phyloP scores from a whole-genome alignment of 2,888 invertebrate species.

The Cancer borealis region DNA sequence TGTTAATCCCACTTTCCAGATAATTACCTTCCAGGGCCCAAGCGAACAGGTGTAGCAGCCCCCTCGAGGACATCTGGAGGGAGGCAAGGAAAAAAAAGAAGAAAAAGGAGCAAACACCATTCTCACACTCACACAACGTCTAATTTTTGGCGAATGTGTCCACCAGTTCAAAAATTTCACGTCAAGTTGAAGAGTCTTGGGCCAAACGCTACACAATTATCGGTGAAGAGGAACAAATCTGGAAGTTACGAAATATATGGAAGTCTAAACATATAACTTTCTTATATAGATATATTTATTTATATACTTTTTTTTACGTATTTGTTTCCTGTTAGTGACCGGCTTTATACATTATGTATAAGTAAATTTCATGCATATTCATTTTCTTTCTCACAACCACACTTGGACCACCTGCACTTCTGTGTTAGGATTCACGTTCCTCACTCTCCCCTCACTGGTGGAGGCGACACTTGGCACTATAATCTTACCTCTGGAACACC shows the following conservation, averaged over 20 bases:
- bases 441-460: background rate
- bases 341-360: slow-evolving; percentile 9
- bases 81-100: background rate
- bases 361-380: background rate
- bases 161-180: background rate
- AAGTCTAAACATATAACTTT: slow-evolving; percentile 48
- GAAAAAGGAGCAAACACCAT: background rate
- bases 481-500: background rate
- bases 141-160: background rate
- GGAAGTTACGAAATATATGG: slow-evolving; percentile 44
- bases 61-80: background rate
- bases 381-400: background rate
- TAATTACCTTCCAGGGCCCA: background rate
- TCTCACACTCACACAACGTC: slow-evolving; percentile 24
- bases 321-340: slow-evolving; percentile 3
- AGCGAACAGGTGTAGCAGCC: background rate
- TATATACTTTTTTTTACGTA: slow-evolving; percentile 20
- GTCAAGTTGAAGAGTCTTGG: slow-evolving; percentile 28
- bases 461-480: background rate
- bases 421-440: background rate
- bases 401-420: background rate
- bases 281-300: background rate
- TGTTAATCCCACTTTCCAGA: slow-evolving; percentile 5
- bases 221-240: slow-evolving; percentile 16
- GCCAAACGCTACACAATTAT: slow-evolving; percentile 28